Conservation (phyloP, 2,797 vertebrate genomes). For the Kryptolebias ocellatus region DNA sequence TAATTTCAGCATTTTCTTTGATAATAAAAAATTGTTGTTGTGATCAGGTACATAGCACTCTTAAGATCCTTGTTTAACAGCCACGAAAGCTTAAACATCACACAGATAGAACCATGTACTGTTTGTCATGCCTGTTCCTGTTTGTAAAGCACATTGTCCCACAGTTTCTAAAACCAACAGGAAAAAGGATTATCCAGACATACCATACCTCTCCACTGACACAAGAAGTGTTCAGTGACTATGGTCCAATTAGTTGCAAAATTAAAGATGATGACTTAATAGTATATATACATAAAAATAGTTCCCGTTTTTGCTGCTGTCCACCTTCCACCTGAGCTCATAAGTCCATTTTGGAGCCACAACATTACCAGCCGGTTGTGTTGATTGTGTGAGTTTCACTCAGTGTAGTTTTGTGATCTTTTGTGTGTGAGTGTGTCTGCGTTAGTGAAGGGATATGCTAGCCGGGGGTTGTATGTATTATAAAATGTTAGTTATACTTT, state of each 20-base stretch:
- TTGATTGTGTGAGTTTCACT: not conserved
- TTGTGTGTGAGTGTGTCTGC: not conserved
- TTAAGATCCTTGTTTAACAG: not conserved
- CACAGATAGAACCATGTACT: constrained; percentile 9
- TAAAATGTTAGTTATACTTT: too few species aligned
- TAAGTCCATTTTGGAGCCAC: not conserved
- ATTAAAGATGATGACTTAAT: constrained; percentile 6
- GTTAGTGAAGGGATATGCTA: not conserved
- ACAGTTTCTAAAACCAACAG: not conserved
- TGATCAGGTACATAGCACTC: not conserved
- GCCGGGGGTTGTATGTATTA: not conserved
- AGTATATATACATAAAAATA: not conserved
- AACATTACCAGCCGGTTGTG: not conserved
- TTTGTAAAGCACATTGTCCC: constrained; percentile 2
- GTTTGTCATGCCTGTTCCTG: constrained; percentile 1
- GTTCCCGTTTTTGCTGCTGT: not conserved
- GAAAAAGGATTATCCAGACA: constrained; percentile 1
- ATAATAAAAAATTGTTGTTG: not conserved
- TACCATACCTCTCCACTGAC: not conserved
- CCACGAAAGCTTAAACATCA: constrained; percentile 17
- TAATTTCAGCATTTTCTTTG: not conserved
- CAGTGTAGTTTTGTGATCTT: constrained; percentile 2
- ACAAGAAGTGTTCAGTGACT: not conserved
- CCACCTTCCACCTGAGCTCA: not conserved
- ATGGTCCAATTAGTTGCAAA: not conserved